Evolutionary conservation across 2,113 vertebrate genomes (phyloP).

Genomic region (Furnarius figulus): DNA sequence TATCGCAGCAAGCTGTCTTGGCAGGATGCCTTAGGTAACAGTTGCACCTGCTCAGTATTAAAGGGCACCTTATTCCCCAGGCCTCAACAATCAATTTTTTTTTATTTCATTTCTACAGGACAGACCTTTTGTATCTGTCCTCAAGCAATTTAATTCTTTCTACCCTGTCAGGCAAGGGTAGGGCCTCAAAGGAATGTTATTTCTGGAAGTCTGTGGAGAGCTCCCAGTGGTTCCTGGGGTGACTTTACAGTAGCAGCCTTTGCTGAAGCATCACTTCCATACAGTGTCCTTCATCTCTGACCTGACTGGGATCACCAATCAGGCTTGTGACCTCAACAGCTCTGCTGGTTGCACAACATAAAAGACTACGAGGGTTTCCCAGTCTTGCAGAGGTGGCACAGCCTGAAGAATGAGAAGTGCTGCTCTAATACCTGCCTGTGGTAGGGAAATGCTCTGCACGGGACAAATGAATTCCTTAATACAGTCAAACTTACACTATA

Average conservation of each 20-base stretch:
- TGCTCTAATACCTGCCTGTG: neutral
- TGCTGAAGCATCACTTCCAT: neutral
- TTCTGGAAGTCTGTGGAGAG: neutral
- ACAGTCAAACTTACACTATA: neutral
- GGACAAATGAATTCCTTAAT: neutral
- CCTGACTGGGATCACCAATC: neutral
- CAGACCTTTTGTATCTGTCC: neutral
- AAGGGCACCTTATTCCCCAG: neutral
- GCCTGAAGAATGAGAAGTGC: neutral
- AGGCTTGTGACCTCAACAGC: fast-evolving
- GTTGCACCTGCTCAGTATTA: neutral
- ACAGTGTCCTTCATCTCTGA: neutral
- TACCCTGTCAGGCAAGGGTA: neutral
- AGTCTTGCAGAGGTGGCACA: neutral
- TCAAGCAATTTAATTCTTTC: neutral
- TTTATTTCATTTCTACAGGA: neutral
- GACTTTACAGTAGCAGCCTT: neutral
- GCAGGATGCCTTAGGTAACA: neutral
- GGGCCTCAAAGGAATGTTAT: neutral
- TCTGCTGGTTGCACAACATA: neutral
- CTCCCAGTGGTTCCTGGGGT: neutral
- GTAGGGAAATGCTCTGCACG: neutral
- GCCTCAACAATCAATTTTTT: neutral
- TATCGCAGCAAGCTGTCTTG: neutral
- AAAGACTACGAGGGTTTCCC: neutral